Conservation (phyloP, 2,113 vertebrate species). For the Thunnus maccoyii region DNA sequence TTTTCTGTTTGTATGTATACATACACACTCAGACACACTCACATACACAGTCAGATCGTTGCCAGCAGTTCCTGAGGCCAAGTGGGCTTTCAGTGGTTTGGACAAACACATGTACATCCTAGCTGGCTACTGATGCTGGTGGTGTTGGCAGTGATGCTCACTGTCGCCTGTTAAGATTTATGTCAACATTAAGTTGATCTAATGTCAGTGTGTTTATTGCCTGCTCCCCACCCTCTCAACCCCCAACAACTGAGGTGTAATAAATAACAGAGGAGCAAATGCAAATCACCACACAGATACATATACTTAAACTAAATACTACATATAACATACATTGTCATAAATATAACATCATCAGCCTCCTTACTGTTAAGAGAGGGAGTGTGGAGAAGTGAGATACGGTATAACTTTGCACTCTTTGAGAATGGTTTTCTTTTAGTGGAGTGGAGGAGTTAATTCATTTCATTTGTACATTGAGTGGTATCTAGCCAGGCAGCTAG, state of each 20-base stretch:
- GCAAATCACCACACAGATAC: conserved; percentile 29
- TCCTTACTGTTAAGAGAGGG: conserved; percentile 19
- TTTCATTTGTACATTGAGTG: no score
- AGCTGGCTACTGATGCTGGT: conserved; percentile 41
- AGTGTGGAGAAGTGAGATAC: background rate
- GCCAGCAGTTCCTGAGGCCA: conserved; percentile 52
- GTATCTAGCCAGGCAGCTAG: no score
- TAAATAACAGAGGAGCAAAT: conserved; percentile 45
- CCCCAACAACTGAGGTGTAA: background rate
- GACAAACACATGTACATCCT: conserved; percentile 54
- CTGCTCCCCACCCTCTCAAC: conserved; percentile 13
- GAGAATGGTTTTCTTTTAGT: background rate
- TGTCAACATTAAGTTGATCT: conserved; percentile 56
- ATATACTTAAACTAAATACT: background rate
- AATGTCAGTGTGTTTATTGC: conserved; percentile 51
- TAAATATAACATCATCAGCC: background rate
- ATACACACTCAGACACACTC: conserved; percentile 35
- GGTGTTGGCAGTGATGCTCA: conserved; percentile 48
- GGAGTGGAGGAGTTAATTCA: background rate
- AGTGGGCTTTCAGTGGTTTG: conserved; percentile 46
- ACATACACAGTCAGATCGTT: conserved; percentile 7
- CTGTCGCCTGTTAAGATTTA: conserved; percentile 55
- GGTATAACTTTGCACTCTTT: background rate
- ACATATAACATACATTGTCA: background rate
- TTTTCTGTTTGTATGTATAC: conserved; percentile 38